phyloP scores from a whole-genome alignment of 2,888 invertebrate genomes.

The Cenopis cana region DNA sequence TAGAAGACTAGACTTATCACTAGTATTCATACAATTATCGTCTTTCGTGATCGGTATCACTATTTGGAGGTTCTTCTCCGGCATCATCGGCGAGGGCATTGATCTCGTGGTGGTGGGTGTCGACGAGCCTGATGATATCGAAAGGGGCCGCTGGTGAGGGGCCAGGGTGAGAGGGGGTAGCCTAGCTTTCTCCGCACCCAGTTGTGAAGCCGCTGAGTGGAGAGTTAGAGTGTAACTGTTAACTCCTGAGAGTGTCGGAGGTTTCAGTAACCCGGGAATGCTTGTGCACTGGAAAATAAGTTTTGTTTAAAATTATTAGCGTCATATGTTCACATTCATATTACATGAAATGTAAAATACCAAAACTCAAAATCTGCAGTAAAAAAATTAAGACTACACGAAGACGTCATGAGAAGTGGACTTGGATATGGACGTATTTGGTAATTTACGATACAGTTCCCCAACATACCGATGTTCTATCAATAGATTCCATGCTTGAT shows the following conservation, averaged over 20 bases:
- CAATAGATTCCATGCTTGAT: constrained; percentile 87
- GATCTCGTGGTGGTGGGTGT: constrained; percentile 72
- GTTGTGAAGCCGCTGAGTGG: constrained; percentile 73
- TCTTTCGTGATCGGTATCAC: constrained; percentile 71
- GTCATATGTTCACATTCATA: neutral
- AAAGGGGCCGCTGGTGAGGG: constrained; percentile 65
- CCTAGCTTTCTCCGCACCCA: constrained; percentile 76
- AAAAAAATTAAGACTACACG: neutral
- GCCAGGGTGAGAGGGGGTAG: constrained; percentile 74
- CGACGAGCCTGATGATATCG: constrained; percentile 61
- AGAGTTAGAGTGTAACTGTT: constrained; percentile 83
- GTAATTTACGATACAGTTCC: neutral
- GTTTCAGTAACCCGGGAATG: constrained; percentile 88
- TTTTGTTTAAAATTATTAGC: neutral
- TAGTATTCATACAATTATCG: constrained; percentile 74
- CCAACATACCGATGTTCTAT: constrained; percentile 87
- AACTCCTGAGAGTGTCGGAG: constrained; percentile 68
- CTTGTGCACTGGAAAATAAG: constrained; percentile 80
- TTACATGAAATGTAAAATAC: neutral
- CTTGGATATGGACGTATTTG: neutral
- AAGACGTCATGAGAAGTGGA: neutral
- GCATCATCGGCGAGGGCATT: constrained; percentile 69
- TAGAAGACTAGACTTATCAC: constrained; percentile 79
- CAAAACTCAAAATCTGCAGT: neutral
- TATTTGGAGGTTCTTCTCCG: constrained; percentile 74